Evolutionary conservation across 1,140 invertebrate genomes (phyloP), one percentile per base, ranked within the genome.

Genomic region (Diuraphis noxia): DNA sequence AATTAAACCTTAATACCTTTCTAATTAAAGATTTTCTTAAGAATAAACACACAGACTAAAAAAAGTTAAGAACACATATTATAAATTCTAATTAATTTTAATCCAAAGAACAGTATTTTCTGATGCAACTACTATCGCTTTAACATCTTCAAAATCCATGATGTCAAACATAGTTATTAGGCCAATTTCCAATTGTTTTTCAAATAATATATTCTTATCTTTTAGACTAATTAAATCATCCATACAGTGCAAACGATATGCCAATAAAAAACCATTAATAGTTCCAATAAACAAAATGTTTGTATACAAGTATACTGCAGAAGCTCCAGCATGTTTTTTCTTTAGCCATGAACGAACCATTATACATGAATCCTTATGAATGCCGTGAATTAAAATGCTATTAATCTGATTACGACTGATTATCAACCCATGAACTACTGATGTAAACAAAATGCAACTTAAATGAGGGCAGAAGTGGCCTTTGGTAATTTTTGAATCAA

Each of bases 211-310:
- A 25, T 91, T 91, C 10, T 21, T n/a, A 34, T 46, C 19, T 40
- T 82, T 46, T 0, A 52, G 89, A 8, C 38, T 46, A 21, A 49
- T 19, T n/a, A 91, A 91, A 91, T 91, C 89, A 38, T 82, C 77
- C 43, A n/a, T 49, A 82, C 34, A 30, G 25, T 40, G 25, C 23
- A 91, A n/a, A 40, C 89, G 89, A 52, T 91, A 91, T 7, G 43
- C 89, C 34, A 91, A 49, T 30, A 91, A 91, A 6, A 40, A 82
- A 82, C 89, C 40, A 81, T 81, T 91, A 9, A 49, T n/a, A 38
- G 89, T 91, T 30, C 89, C 89, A 5, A 91, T 17, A 79, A 91
- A 91, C 9, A 91, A 81, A 36, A 91, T 81, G 8, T 91, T 91
- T 25, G 43, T 40, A 81, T 91, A 52, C 36, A 91, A n/a, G 36